These are phyloP conservation scores for Pyrochroa serraticornis DNA, from an alignment of 2,888 invertebrate species.

Conservation along the genomic window DNA sequence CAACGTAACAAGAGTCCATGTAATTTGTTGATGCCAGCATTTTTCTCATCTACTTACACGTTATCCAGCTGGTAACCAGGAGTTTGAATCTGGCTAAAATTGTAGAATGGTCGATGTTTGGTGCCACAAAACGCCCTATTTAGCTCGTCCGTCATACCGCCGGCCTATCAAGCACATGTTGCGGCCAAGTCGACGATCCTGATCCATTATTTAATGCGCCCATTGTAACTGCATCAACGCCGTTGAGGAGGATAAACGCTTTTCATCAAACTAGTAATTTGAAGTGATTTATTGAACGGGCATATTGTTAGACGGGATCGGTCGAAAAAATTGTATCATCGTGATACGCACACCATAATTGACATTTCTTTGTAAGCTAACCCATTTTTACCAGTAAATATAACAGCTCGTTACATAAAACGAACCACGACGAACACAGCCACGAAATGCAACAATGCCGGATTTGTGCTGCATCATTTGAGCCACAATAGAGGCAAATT, in stretches of 20 bases:
- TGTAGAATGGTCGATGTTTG: background rate
- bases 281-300: conserved; percentile 44
- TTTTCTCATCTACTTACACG: no score
- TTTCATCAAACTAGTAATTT: conserved; percentile 46
- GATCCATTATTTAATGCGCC: conserved; percentile 35
- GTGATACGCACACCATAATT: conserved; percentile 8
- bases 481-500: conserved; percentile 7
- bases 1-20: no score
- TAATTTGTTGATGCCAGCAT: no score
- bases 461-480: conserved; percentile 4
- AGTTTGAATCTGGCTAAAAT: no score
- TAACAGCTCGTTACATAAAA: conserved; percentile 2
- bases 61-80: no score
- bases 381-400: conserved; percentile 5
- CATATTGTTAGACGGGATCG: conserved; percentile 13
- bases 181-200: conserved; percentile 11
- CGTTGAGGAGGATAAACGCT: conserved; percentile 41
- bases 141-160: background rate
- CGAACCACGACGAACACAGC: background rate
- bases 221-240: conserved; percentile 40
- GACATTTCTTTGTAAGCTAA: conserved; percentile 9
- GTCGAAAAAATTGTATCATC: conserved; percentile 14
- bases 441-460: background rate
- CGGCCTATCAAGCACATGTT: conserved; percentile 10
- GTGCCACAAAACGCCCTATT: conserved; percentile 4